These are phyloP conservation scores for Drosophila littoralis DNA, from an alignment of 1,140 invertebrate genomes.

Conservation along the genomic window DNA sequence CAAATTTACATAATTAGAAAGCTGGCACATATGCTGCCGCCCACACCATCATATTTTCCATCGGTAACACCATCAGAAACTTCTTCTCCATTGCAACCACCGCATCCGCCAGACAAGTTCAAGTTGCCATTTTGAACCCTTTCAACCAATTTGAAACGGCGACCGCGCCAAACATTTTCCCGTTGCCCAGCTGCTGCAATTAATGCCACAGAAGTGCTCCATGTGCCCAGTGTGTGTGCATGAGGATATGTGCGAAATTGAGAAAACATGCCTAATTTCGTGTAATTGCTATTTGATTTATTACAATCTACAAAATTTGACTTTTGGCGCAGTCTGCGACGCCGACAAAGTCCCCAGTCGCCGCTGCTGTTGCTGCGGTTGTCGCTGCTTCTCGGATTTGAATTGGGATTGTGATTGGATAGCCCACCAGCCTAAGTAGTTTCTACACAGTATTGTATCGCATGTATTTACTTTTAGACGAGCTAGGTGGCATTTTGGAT, in stretches of 20 bases:
- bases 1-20: constrained; percentile 81
- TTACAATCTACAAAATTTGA: constrained; percentile 84
- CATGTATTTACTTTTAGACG: constrained; percentile 49
- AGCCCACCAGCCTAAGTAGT: constrained; percentile 18
- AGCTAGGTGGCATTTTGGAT: constrained; percentile 42
- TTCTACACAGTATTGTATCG: constrained; percentile 21
- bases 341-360: constrained; percentile 55
- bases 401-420: not conserved
- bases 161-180: constrained; percentile 39
- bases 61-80: constrained; percentile 7
- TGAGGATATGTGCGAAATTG: constrained; percentile 64
- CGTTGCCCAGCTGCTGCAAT: constrained; percentile 78
- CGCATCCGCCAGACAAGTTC: constrained; percentile 66
- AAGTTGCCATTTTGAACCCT: constrained; percentile 78
- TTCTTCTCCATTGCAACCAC: constrained; percentile 52
- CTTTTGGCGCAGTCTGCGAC: constrained; percentile 77
- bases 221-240: constrained; percentile 28
- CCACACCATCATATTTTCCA: constrained; percentile 28
- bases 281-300: constrained; percentile 85
- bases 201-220: constrained; percentile 64
- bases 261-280: constrained; percentile 84
- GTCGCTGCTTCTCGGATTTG: constrained; percentile 14
- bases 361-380: constrained; percentile 11
- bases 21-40: constrained; percentile 69
- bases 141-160: constrained; percentile 70